phyloP scores from a whole-genome alignment of 2,113 vertebrate species.

The Tachuris rubrigastra region DNA sequence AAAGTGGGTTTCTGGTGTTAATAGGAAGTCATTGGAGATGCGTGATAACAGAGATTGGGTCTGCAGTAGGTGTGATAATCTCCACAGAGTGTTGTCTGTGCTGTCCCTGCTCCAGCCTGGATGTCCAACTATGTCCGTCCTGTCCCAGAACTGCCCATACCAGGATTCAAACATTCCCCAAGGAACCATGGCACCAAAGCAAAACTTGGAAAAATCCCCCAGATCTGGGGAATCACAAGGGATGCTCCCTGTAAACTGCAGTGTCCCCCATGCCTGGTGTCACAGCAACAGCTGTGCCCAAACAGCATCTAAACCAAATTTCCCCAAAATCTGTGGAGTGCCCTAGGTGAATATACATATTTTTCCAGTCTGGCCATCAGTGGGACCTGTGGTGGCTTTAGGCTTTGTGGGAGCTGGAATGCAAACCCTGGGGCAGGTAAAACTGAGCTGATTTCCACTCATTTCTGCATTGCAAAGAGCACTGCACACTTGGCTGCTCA shows the following conservation, averaged over 20 bases:
- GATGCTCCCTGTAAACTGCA: accelerated
- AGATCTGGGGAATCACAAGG: background rate
- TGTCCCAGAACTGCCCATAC: accelerated
- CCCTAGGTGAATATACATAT: accelerated
- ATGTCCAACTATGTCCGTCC: background rate
- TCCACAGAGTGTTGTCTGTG: accelerated
- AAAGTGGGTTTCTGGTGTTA: constrained; percentile 34
- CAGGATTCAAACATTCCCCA: accelerated
- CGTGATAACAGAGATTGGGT: constrained; percentile 62
- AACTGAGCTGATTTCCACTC: background rate
- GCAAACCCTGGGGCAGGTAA: background rate
- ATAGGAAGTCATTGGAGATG: constrained; percentile 64
- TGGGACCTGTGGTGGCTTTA: background rate
- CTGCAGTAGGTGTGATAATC: background rate
- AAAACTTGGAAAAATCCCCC: background rate
- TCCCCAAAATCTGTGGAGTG: accelerated
- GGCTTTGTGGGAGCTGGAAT: background rate
- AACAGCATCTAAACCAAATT: background rate
- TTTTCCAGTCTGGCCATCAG: background rate
- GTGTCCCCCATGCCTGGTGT: background rate
- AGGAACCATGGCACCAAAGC: background rate
- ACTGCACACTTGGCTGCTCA: accelerated
- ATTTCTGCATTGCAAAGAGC: background rate
- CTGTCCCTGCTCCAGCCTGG: background rate
- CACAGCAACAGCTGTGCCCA: accelerated